Conservation (phyloP, 30 jellyfish, hydroid and myxozoan species). For the Aurelia sp. region DNA sequence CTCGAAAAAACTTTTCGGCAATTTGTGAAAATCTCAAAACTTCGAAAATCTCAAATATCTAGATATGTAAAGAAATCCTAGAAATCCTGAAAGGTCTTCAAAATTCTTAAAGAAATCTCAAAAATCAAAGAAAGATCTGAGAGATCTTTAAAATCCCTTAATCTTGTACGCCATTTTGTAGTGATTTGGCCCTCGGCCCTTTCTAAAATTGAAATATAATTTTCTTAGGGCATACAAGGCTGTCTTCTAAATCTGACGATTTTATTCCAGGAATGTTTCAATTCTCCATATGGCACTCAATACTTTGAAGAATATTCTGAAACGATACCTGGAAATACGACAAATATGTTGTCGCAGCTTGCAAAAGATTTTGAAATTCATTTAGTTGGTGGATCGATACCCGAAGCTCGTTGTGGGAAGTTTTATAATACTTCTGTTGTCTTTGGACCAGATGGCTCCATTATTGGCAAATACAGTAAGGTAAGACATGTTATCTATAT, state of each 20-base stretch:
- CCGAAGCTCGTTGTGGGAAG: slow-evolving; percentile 69
- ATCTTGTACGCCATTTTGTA: too few relatives aligned
- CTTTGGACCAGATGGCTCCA: slow-evolving; percentile 86
- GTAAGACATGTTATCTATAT: slow-evolving; percentile 14
- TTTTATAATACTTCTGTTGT: slow-evolving; percentile 72
- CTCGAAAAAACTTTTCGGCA: too few relatives aligned
- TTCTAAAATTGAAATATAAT: not conserved
- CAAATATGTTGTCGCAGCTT: slow-evolving; percentile 42
- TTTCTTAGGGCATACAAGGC: not conserved
- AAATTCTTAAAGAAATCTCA: too few relatives aligned
- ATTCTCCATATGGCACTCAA: slow-evolving; percentile 81
- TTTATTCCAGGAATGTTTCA: slow-evolving; percentile 77
- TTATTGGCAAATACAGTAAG: slow-evolving; percentile 73
- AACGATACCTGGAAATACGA: slow-evolving; percentile 86
- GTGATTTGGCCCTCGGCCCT: not conserved
- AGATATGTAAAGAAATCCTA: too few relatives aligned
- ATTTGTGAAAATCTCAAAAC: too few relatives aligned
- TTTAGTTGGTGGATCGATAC: slow-evolving; percentile 85
- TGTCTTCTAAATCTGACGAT: not conserved
- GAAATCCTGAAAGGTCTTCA: too few relatives aligned
- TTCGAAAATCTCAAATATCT: too few relatives aligned
- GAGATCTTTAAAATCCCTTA: too few relatives aligned
- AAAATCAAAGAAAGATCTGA: too few relatives aligned
- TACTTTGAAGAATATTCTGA: slow-evolving; percentile 79
- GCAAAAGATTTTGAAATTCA: slow-evolving; percentile 72